Evolutionary conservation across 2,113 vertebrate species (phyloP).

Genomic region (Corvus cornix): DNA sequence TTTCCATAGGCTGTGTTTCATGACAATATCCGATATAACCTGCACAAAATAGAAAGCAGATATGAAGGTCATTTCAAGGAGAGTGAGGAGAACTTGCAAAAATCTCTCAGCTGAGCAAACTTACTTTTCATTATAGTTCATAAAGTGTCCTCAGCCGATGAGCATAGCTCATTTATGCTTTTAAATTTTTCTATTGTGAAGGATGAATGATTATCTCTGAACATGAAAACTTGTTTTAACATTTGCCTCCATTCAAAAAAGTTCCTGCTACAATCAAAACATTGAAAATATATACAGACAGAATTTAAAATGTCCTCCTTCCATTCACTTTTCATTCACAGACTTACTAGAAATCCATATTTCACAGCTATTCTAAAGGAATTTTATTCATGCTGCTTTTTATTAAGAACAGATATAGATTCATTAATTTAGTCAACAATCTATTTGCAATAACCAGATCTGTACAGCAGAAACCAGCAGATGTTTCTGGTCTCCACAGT

Average conservation of each 20-base stretch:
- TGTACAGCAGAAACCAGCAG: not conserved
- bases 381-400: not conserved
- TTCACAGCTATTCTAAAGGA: not conserved
- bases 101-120: not conserved
- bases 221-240: not conserved
- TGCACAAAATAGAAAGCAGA: conserved; percentile 3
- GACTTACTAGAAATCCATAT: not conserved
- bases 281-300: not conserved
- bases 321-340: not conserved
- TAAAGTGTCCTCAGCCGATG: not conserved
- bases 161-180: not conserved
- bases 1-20: conserved; percentile 51
- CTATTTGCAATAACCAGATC: not conserved
- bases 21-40: conserved; percentile 29
- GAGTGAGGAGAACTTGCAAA: not conserved
- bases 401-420: not conserved
- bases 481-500: not conserved
- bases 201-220: not conserved
- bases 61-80: conserved; percentile 21
- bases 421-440: not conserved
- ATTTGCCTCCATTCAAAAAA: not conserved
- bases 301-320: not conserved
- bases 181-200: not conserved
- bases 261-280: not conserved
- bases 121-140: not conserved